These are phyloP conservation scores for Elaphurus davidianus DNA, from an alignment of 2,113 vertebrate genomes.

Conservation along the genomic window DNA sequence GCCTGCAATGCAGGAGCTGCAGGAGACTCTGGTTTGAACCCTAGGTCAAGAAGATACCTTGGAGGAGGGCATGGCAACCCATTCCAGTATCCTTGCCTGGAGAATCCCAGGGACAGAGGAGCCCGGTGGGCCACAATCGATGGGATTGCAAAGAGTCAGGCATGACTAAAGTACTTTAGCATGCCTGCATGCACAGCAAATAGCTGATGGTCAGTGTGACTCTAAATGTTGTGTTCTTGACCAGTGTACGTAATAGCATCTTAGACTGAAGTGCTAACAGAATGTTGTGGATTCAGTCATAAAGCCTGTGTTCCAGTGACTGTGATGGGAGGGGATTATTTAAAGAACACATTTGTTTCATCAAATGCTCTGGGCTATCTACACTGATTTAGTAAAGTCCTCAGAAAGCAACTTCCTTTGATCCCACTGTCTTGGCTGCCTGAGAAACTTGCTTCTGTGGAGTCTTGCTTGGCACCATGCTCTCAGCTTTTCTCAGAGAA, in stretches of 20 bases:
- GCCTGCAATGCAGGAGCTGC: neutral
- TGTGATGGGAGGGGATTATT: neutral
- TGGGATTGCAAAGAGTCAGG: neutral
- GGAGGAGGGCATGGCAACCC: neutral
- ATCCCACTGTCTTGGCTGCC: neutral
- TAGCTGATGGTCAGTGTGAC: neutral
- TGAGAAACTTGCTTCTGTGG: neutral
- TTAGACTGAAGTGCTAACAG: neutral
- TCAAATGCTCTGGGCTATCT: neutral
- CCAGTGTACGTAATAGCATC: too few species aligned
- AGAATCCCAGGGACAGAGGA: neutral
- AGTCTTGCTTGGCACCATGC: neutral
- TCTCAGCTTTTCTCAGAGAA: neutral
- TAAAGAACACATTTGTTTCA: neutral
- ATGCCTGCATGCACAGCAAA: neutral
- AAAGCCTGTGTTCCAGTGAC: neutral
- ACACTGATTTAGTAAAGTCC: neutral
- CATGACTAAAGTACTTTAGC: neutral
- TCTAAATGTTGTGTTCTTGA: neutral
- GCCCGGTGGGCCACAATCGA: neutral
- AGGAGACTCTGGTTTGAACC: neutral
- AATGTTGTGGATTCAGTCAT: neutral
- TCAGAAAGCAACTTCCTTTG: neutral
- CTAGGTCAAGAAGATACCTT: neutral
- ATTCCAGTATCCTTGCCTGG: neutral